Conservation (phyloP, 1,140 invertebrate species). For the Drosophila lini region DNA sequence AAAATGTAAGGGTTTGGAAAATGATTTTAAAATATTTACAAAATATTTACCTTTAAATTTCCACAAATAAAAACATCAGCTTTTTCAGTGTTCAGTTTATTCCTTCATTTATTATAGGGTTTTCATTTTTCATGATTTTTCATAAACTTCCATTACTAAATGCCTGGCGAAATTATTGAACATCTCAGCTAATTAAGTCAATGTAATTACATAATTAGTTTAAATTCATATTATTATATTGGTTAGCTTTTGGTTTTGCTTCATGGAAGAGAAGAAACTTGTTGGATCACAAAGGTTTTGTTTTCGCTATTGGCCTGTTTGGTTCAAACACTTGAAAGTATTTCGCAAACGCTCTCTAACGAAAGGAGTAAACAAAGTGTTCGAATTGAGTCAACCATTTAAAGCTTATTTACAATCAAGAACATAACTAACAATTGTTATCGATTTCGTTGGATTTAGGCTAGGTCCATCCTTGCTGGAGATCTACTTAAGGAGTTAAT, state of each 20-base stretch:
- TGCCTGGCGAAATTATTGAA: constrained; percentile 77
- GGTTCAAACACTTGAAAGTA: constrained; percentile 4
- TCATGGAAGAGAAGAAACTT: constrained; percentile 83
- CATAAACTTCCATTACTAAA: constrained; percentile 61
- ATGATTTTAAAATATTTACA: not conserved
- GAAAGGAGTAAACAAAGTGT: constrained; percentile 60
- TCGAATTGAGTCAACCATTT: constrained; percentile 61
- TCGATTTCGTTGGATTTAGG: constrained; percentile 55
- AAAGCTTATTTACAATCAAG: constrained; percentile 75
- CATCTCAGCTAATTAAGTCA: constrained; percentile 78
- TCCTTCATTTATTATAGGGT: constrained; percentile 67
- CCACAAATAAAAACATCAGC: not conserved
- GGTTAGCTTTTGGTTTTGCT: constrained; percentile 57
- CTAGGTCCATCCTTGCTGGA: constrained; percentile 33
- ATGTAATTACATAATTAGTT: constrained; percentile 70
- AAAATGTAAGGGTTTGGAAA: not conserved
- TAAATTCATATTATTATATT: constrained; percentile 68
- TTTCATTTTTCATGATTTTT: constrained; percentile 34
- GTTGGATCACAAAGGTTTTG: constrained; percentile 81
- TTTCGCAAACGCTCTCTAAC: constrained; percentile 49
- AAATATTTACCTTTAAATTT: not conserved
- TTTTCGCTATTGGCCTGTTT: constrained; percentile 25
- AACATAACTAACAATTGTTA: constrained; percentile 74
- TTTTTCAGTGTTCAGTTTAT: constrained; percentile 30
- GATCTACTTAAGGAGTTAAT: constrained; percentile 47